Evolutionary conservation across 2,888 invertebrate genomes (phyloP).

Genomic region (Hipparchia semele): DNA sequence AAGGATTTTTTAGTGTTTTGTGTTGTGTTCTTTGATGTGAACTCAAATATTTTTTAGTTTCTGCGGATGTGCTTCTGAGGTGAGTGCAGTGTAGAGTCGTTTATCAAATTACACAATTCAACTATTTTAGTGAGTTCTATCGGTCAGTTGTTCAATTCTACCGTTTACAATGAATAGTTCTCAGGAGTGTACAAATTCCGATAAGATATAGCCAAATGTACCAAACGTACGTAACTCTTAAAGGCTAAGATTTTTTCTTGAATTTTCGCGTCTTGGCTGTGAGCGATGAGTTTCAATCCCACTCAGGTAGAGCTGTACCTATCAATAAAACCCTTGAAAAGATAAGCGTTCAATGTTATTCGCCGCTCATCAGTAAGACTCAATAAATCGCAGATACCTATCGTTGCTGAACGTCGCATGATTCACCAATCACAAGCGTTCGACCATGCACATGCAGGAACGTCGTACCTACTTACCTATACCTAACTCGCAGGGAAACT

Average conservation of each 20-base stretch:
- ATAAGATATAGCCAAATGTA: constrained; percentile 51
- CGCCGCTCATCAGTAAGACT: constrained; percentile 11
- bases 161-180: constrained; percentile 49
- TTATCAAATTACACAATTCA: neutral
- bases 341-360: constrained; percentile 34
- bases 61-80: constrained; percentile 20
- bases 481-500: neutral
- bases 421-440: constrained; percentile 25
- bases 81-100: constrained; percentile 23
- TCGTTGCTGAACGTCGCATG: constrained; percentile 14
- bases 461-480: neutral
- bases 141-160: constrained; percentile 59
- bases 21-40: constrained; percentile 25
- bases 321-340: constrained; percentile 30
- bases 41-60: constrained; percentile 9
- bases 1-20: constrained; percentile 37
- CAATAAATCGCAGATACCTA: constrained; percentile 21
- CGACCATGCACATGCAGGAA: constrained; percentile 19
- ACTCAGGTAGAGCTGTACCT: constrained; percentile 11
- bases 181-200: constrained; percentile 48
- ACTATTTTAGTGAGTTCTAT: constrained; percentile 47
- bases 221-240: constrained; percentile 20
- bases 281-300: constrained; percentile 4
- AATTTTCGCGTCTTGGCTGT: constrained; percentile 13
- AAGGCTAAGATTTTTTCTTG: constrained; percentile 35